A percentile compares a stretch with the other conserved stretches of the same genome.
These are phyloP conservation scores for Leucoraja erinaceus DNA, from an alignment of 2,113 vertebrate species.

Conservation along the genomic window DNA sequence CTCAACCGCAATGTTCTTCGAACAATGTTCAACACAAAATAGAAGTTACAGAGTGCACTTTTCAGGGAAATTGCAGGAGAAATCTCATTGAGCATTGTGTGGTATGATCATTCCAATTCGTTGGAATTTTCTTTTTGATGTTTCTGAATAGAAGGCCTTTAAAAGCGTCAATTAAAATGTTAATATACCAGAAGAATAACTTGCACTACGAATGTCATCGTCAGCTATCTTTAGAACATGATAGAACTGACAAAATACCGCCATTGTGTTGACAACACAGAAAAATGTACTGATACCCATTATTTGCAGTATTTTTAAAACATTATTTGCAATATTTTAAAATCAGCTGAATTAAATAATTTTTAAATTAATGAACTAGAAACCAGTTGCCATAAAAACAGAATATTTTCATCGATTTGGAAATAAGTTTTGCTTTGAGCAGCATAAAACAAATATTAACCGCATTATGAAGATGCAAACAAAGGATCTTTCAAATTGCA, in stretches of 20 bases:
- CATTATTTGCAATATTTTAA: neutral
- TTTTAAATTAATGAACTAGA: neutral
- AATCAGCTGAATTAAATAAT: neutral
- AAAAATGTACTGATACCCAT: neutral
- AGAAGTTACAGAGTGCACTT: conserved; percentile 1
- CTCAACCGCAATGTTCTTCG: neutral
- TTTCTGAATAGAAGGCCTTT: neutral
- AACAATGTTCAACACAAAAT: neutral
- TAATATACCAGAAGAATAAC: neutral
- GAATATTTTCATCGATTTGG: neutral
- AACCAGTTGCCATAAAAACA: neutral
- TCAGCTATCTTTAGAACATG: neutral
- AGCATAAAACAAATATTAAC: neutral
- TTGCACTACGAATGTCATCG: neutral
- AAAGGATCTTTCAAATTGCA: neutral
- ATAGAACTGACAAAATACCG: neutral
- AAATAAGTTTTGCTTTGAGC: neutral
- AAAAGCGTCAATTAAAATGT: neutral
- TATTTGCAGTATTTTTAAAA: neutral
- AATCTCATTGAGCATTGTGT: neutral
- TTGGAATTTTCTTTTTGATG: neutral
- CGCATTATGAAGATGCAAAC: neutral
- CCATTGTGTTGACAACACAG: neutral
- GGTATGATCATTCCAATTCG: neutral
- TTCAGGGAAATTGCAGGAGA: neutral